phyloP scores from a whole-genome alignment of 2,113 vertebrate genomes.

The Nasalis larvatus region DNA sequence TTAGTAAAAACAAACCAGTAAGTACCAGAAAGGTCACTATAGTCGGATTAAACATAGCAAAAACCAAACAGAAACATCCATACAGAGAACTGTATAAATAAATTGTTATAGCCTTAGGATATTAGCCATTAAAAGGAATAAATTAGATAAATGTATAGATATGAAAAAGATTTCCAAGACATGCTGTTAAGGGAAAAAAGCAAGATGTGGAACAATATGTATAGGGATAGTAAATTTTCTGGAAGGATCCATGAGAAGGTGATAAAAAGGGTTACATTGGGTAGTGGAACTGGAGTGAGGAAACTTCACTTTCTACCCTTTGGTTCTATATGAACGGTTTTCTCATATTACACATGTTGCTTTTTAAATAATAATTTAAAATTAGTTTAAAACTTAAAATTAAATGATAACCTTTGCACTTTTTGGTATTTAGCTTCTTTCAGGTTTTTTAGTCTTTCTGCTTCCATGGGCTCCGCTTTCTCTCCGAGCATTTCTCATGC shows the following conservation, averaged over 20 bases:
- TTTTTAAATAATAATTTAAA: slow-evolving; percentile 35
- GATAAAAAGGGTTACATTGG: background rate
- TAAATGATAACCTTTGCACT: slow-evolving; percentile 36
- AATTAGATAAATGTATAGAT: background rate
- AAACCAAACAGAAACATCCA: background rate
- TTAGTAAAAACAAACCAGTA: background rate
- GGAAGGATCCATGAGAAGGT: background rate
- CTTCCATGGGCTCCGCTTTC: slow-evolving; percentile 89
- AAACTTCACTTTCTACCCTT: background rate
- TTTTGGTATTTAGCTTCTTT: slow-evolving; percentile 87
- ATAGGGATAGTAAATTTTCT: background rate
- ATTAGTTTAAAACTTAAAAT: background rate
- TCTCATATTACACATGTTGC: background rate
- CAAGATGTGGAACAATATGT: background rate
- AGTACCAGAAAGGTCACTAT: background rate
- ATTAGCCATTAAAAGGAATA: slow-evolving; percentile 5
- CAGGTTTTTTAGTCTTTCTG: slow-evolving; percentile 91
- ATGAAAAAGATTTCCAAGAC: background rate
- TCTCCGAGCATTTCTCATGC: slow-evolving; percentile 89
- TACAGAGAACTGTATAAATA: background rate
- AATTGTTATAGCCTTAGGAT: background rate
- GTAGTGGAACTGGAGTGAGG: background rate
- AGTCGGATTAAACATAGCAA: background rate
- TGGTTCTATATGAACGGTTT: background rate
- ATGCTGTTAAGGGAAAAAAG: background rate